These are phyloP conservation scores for Poliocrania exsul DNA, from an alignment of 2,797 vertebrate genomes.

Conservation along the genomic window DNA sequence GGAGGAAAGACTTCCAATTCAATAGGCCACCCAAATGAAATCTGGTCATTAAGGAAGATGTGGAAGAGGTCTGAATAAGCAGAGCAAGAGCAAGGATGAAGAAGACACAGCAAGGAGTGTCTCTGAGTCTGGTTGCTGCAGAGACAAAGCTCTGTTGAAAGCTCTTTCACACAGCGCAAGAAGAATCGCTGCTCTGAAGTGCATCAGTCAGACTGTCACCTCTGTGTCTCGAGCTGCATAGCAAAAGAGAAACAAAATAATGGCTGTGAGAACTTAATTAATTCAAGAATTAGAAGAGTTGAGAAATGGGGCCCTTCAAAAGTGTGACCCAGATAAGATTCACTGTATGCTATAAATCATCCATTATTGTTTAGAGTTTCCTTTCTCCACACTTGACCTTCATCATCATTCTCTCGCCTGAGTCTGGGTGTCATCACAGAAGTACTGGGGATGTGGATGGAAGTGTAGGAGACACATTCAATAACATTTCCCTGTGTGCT, in stretches of 20 bases:
- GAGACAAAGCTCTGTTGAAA: constrained; percentile 55
- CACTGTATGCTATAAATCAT: constrained; percentile 51
- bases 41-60: not conserved
- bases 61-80: not conserved
- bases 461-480: not conserved
- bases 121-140: constrained; percentile 48
- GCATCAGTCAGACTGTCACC: constrained; percentile 67
- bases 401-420: constrained; percentile 59
- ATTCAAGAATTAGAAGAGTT: constrained; percentile 70
- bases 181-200: constrained; percentile 68
- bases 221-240: constrained; percentile 3
- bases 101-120: constrained; percentile 20
- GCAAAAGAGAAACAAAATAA: constrained; percentile 51
- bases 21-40: not conserved
- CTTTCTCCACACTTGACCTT: constrained; percentile 71
- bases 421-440: constrained; percentile 48
- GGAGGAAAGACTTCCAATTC: not conserved
- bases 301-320: constrained; percentile 57
- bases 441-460: constrained; percentile 20
- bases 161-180: constrained; percentile 11
- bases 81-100: not conserved
- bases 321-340: constrained; percentile 56
- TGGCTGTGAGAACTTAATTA: constrained; percentile 58
- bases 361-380: constrained; percentile 65
- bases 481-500: constrained; percentile 24